A percentile compares a stretch with the other conserved stretches of the same genome.
Evolutionary conservation across 2,888 invertebrate genomes (phyloP).

Genomic region (Hypolimnas misippus): DNA sequence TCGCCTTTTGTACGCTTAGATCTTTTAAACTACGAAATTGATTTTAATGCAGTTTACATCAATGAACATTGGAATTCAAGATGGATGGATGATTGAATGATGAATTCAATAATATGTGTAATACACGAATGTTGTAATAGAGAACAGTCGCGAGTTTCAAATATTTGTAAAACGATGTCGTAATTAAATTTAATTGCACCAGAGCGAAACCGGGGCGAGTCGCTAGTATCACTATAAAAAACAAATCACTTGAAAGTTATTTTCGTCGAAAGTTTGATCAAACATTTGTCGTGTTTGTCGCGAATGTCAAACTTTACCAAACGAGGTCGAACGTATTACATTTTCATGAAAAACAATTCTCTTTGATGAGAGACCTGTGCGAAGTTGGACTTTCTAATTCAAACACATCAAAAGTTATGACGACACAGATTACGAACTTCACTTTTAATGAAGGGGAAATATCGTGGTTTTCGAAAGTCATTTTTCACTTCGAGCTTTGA

Average conservation of each 20-base stretch:
- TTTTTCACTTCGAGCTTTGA: neutral
- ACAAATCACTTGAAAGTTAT: neutral
- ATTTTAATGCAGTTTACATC: too few relatives aligned
- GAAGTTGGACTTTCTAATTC: slow-evolving; percentile 20
- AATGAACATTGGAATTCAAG: too few relatives aligned
- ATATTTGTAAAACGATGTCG: too few relatives aligned
- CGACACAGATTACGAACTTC: slow-evolving; percentile 23
- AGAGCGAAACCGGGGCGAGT: too few relatives aligned
- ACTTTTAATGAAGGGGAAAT: slow-evolving; percentile 18
- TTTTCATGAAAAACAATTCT: neutral
- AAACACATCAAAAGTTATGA: slow-evolving; percentile 26
- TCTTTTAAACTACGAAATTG: too few relatives aligned
- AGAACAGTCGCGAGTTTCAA: too few relatives aligned
- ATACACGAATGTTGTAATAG: too few relatives aligned
- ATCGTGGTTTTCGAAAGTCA: slow-evolving; percentile 11
- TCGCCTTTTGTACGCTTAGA: too few relatives aligned
- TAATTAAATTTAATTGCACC: too few relatives aligned
- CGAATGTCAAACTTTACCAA: neutral
- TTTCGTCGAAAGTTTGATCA: neutral
- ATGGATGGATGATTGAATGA: too few relatives aligned
- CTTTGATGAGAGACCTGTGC: slow-evolving; percentile 17
- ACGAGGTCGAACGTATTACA: slow-evolving; percentile 6
- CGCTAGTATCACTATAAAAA: neutral
- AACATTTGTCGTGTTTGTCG: neutral
- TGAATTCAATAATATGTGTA: too few relatives aligned